These are phyloP conservation scores for Leptopilina syphax DNA, from an alignment of 2,888 invertebrate species.

Conservation along the genomic window DNA sequence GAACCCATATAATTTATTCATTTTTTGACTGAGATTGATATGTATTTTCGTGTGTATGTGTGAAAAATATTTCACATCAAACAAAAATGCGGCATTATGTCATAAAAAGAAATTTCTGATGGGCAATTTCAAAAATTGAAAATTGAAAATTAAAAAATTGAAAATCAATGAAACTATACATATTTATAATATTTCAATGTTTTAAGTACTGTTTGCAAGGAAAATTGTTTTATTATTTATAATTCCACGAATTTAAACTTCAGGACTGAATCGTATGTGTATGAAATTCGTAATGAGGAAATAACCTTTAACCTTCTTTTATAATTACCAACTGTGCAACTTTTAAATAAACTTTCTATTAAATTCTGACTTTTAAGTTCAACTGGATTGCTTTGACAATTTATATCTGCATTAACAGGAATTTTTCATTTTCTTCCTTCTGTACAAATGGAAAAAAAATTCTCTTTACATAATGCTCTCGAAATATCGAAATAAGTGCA, in stretches of 20 bases:
- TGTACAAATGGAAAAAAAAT: neutral
- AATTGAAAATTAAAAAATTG: no score
- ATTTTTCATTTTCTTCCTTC: neutral
- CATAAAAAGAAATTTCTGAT: no score
- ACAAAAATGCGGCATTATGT: no score
- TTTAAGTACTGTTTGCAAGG: no score
- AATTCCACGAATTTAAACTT: neutral
- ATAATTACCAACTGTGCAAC: constrained; percentile 15
- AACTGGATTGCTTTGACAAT: constrained; percentile 11
- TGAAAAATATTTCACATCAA: no score
- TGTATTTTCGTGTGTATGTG: no score
- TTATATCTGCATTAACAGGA: no score
- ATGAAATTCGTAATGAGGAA: constrained; percentile 15
- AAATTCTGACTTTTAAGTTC: neutral
- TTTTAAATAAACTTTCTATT: constrained; percentile 28
- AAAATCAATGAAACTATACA: no score
- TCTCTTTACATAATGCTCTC: neutral
- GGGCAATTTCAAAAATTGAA: no score
- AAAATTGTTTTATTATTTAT: no score
- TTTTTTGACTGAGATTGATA: constrained; percentile 6
- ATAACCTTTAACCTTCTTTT: constrained; percentile 27
- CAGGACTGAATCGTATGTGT: constrained; percentile 8
- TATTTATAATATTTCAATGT: no score
- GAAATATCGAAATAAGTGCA: no score
- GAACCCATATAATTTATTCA: constrained; percentile 6